Conservation (phyloP, 2,797 vertebrate species). For the Chiroxiphia lanceolata region DNA sequence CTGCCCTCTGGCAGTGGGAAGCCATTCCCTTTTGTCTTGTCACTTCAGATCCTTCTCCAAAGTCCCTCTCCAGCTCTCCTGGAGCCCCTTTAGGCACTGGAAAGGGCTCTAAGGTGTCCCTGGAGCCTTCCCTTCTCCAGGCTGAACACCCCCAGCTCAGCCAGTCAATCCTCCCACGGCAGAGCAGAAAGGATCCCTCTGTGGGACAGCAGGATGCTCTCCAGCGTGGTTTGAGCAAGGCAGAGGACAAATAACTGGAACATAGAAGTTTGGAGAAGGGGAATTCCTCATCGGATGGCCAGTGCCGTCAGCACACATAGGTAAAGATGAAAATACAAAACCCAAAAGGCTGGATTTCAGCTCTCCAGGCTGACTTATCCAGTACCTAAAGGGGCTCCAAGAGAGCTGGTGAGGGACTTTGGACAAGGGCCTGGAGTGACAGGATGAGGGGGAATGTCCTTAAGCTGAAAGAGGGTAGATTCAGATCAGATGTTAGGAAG, state of each 20-base stretch:
- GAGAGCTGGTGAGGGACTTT: neutral
- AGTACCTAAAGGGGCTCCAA: neutral
- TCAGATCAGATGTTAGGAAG: neutral
- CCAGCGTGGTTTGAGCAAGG: neutral
- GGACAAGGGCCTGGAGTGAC: neutral
- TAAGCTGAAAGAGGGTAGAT: neutral
- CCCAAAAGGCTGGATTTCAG: neutral
- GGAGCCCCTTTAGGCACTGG: neutral
- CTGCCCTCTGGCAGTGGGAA: neutral
- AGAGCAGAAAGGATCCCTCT: neutral
- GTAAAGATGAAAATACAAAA: neutral
- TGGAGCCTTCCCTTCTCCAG: neutral
- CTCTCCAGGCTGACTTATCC: neutral
- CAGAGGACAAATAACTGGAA: neutral
- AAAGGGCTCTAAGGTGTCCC: neutral
- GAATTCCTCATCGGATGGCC: accelerated
- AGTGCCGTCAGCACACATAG: neutral
- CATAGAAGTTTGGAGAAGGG: neutral
- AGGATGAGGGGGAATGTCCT: neutral
- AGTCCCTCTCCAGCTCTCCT: neutral
- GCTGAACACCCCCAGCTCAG: neutral
- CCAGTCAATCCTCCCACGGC: neutral
- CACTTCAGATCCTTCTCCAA: neutral
- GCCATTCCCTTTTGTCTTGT: neutral
- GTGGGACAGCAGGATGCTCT: neutral